phyloP scores from a whole-genome alignment of 2,797 vertebrate genomes.

The Spea hammondii region DNA sequence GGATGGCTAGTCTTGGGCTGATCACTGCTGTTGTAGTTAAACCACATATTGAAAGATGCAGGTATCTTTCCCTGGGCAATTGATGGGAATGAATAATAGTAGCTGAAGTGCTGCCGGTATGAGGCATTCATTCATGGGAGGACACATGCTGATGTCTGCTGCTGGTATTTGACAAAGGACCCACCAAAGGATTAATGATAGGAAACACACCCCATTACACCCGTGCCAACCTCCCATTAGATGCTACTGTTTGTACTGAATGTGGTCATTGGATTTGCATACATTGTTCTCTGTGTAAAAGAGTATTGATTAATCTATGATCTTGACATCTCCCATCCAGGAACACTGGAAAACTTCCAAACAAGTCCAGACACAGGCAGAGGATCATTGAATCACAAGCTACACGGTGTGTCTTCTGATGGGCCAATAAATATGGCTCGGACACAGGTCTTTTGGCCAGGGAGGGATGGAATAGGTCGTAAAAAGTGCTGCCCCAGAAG shows the following conservation, averaged over 20 bases:
- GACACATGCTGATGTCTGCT: not conserved
- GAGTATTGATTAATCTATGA: conserved; percentile 23
- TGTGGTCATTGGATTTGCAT: conserved; percentile 25
- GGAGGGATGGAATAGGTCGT: no score
- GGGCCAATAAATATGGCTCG: no score
- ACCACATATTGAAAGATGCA: no score
- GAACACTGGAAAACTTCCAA: not conserved
- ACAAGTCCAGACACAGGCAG: conserved; percentile 16
- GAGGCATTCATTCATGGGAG: no score
- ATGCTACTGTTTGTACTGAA: not conserved
- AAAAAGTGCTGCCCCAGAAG: no score
- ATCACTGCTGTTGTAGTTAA: no score
- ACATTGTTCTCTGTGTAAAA: not conserved
- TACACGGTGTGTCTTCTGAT: not conserved
- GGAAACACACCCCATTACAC: not conserved
- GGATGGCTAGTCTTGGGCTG: no score
- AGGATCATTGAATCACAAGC: not conserved
- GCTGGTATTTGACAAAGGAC: not conserved
- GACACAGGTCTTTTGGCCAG: no score
- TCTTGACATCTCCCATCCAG: conserved; percentile 7
- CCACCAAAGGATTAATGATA: conserved; percentile 10
- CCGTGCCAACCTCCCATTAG: conserved; percentile 12
- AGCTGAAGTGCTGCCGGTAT: no score
- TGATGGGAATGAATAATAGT: no score
- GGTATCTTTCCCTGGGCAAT: no score